Evolutionary conservation across 2,113 vertebrate genomes (phyloP), one percentile per base, ranked within the genome.

Genomic region (Aspidoscelis tigris): DNA sequence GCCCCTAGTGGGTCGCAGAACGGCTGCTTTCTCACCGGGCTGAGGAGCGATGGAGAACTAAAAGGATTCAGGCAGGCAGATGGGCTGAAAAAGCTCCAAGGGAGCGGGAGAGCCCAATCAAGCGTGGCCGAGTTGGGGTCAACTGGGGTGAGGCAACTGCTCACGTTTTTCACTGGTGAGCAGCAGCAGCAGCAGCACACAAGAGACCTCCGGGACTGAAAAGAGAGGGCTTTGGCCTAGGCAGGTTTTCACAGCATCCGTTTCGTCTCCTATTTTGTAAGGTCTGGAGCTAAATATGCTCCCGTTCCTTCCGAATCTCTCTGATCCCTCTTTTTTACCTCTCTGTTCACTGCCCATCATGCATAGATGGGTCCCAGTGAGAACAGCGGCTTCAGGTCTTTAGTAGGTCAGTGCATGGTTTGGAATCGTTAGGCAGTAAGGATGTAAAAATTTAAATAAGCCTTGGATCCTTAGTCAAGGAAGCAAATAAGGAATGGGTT

Each of bases 151-250:
- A 85, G 70, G 77, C 83, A 14, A 11, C 4, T 3, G 55, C 83
- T 79, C 78, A 73, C 71, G 61, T 79, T 80, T 70, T 70, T 74
- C 80, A 69, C 83, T 85, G 83, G 77, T 73, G 70, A 33, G 33
- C 33, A 33, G 33, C 33, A 33, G 33, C 33, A 33, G 33, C 33
- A 66, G 43, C 7, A 4, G 75, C 73, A 76, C 21, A 22, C 82
- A 69, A 33, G 33, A 33, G 64, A n/a, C 66, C 20, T 43, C 65
- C 1, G 16, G 76, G 58, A 24, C 44, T 69, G 43, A 43, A 80
- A 43, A 79, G 76, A 85, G 8, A 84, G 70, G 50, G n/a, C 50
- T 21, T 7, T 20, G 83, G 58, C 70, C 68, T 16, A 2, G 43
- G 77, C 77, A 73, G 47, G n/a, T 39, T 73, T 80, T 22, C 5